These are phyloP conservation scores for Mirounga angustirostris DNA, from an alignment of 2,113 vertebrate species.

Conservation along the genomic window DNA sequence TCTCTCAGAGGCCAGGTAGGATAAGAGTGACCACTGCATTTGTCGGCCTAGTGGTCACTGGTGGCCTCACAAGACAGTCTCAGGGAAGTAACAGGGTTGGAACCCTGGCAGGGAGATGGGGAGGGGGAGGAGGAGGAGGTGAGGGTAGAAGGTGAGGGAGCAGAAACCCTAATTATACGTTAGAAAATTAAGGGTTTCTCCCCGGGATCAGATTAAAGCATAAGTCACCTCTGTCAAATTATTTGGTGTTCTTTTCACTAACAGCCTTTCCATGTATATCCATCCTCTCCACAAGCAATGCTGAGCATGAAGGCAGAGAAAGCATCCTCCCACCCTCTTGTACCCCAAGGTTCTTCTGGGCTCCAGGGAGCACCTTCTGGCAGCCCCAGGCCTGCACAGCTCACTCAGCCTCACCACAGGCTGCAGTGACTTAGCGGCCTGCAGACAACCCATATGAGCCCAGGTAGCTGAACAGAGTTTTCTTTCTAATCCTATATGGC, in stretches of 20 bases:
- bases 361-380: neutral
- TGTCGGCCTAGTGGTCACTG: neutral
- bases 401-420: neutral
- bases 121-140: neutral
- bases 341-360: neutral
- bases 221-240: neutral
- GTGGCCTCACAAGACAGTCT: too few species aligned
- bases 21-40: neutral
- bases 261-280: neutral
- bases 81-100: neutral
- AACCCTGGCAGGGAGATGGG: neutral
- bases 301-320: too few species aligned
- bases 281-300: neutral
- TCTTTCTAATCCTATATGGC: neutral
- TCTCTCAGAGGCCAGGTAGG: neutral
- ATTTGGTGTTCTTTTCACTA: neutral
- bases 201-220: neutral
- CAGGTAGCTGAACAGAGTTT: neutral
- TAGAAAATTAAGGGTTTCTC: neutral
- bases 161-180: neutral
- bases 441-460: neutral
- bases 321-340: accelerated
- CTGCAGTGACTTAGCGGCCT: neutral
- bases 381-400: too few species aligned
- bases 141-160: neutral